phyloP scores from a whole-genome alignment of 2,888 invertebrate species.

The Eledona agricola region DNA sequence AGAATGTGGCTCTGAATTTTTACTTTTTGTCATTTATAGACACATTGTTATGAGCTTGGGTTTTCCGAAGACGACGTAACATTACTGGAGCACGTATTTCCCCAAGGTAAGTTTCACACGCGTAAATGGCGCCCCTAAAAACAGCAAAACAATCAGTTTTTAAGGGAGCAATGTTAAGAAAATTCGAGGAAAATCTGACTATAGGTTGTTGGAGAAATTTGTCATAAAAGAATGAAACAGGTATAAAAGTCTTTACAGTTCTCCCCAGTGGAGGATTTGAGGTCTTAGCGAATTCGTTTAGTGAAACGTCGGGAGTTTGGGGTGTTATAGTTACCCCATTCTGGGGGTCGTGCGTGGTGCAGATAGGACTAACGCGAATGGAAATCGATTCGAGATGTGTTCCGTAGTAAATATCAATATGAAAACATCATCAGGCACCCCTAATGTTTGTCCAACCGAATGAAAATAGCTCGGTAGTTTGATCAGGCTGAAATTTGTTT shows the following conservation, averaged over 20 bases:
- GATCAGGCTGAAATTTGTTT: conserved; percentile 21
- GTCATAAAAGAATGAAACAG: conserved; percentile 37
- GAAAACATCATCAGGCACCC: conserved; percentile 30
- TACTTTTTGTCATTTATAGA: conserved; percentile 2
- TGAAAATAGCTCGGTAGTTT: conserved; percentile 35
- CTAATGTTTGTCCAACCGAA: conserved; percentile 36
- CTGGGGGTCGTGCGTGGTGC: conserved; percentile 20
- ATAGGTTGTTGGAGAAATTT: too few species aligned
- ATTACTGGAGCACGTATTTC: conserved; percentile 9
- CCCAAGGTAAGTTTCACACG: conserved; percentile 12
- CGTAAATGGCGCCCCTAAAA: too few species aligned
- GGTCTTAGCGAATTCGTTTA: conserved; percentile 32
- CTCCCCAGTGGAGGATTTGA: conserved; percentile 28
- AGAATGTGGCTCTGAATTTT: conserved; percentile 1
- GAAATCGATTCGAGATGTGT: conserved; percentile 31
- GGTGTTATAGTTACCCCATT: conserved; percentile 10
- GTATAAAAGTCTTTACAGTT: conserved; percentile 35
- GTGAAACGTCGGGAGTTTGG: conserved; percentile 19
- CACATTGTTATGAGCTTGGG: conserved; percentile 1
- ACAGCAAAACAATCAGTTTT: too few species aligned
- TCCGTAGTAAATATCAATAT: conserved; percentile 40
- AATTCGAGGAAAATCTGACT: too few species aligned
- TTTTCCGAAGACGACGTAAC: conserved; percentile 2
- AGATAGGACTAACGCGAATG: conserved; percentile 29
- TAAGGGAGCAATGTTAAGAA: too few species aligned